Base-by-base conservation (phyloP, 2,113 vertebrate genomes). In the Tachysurus fulvidraco region DNA sequence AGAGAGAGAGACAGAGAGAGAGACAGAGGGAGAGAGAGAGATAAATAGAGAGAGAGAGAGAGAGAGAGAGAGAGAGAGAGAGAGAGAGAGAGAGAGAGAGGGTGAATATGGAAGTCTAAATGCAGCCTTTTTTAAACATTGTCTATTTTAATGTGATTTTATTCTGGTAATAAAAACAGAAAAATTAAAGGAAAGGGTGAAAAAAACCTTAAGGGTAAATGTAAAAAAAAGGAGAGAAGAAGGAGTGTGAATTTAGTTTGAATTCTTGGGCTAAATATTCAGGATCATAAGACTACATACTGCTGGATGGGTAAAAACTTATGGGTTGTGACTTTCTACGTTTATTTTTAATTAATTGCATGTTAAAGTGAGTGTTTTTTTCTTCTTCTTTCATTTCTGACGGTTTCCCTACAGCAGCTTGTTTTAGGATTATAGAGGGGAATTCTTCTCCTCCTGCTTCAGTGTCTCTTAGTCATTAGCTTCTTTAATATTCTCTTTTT, bases 71-170 rank as follows among this genome's bases (percentile, higher is more conserved):
- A 25, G 16, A 25, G 28, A 78, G 1, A 30, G 21, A 60, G 23
- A 71, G 36, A 36, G 36, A 54, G 30, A 25, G 0, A 25, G 16
- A 25, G 28, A 78, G 1, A 30, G 21, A 60, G 23, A 71, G 28
- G 64, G 73, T 80, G 76, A 83, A 84, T 64, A 65, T 81, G 84
- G 60, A 52, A 44, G 64, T 84, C 23, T 44, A 41, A 79, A n/a
- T 46, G 30, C 69, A 23, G 69, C 69, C 69, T 28, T 28, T 50
- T 23, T 30, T 65, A 17, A 44, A 25, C 17, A 3, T 64, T 65
- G 4, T 83, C 28, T 8, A 50, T n/a, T 23, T 54, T n/a, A 73
- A 23, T 55, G 0, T 46, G 21, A n/a, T 4, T 76, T 52, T 76
- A 9, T 74, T 74, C 65, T 71, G 52, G 46, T 57, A 44, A 84